These are phyloP conservation scores for Drosophila tani DNA, from an alignment of 1,140 invertebrate species.

Conservation along the genomic window DNA sequence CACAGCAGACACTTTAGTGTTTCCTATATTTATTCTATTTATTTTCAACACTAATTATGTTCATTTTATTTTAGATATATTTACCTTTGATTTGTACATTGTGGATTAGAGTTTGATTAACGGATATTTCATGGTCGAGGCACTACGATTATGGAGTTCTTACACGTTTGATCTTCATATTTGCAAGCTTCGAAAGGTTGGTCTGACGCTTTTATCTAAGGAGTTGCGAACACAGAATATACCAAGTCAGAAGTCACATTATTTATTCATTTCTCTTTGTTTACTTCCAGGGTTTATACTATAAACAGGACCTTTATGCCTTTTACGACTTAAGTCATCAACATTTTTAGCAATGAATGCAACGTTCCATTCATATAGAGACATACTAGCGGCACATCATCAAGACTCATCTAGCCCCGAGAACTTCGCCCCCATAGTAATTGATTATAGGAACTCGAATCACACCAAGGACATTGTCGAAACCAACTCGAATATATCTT, in stretches of 20 bases:
- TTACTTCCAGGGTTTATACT: conserved; percentile 27
- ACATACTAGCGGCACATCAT: conserved; percentile 89
- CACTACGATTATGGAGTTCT: conserved; percentile 28
- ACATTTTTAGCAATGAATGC: conserved; percentile 88
- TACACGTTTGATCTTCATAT: conserved; percentile 19
- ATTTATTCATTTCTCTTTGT: too few species aligned
- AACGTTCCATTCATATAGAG: conserved; percentile 89
- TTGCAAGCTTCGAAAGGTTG: conserved; percentile 13
- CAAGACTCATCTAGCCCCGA: conserved; percentile 87
- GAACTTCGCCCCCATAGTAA: conserved; percentile 85
- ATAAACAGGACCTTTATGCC: conserved; percentile 74
- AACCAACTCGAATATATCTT: conserved; percentile 75
- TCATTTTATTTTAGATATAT: conserved; percentile 22
- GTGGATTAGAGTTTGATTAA: conserved; percentile 16
- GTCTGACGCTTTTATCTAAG: not conserved
- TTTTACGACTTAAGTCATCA: conserved; percentile 61
- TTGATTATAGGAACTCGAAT: conserved; percentile 63
- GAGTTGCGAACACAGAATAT: too few species aligned
- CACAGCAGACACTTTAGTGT: not conserved
- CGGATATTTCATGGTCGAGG: conserved; percentile 22
- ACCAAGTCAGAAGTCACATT: not conserved
- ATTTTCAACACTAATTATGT: not conserved
- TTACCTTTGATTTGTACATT: conserved; percentile 1
- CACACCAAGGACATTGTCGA: conserved; percentile 70
- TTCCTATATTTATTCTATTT: not conserved